Conservation (phyloP, 2,797 vertebrate genomes). For the Etheostoma nigrum region DNA sequence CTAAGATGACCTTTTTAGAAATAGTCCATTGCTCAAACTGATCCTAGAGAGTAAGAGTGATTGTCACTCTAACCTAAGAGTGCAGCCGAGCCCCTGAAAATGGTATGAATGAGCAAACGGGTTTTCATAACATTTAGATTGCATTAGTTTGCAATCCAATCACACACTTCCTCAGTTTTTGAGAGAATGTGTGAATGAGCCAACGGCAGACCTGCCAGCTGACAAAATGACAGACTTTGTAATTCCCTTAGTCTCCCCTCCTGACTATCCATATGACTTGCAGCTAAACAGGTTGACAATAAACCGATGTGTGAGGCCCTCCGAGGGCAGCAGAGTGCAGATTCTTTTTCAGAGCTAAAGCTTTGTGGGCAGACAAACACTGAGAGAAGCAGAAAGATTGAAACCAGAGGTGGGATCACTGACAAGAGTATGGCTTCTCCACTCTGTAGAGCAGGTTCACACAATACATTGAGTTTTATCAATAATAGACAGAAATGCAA, state of each 20-base stretch:
- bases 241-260: slow-evolving; percentile 6
- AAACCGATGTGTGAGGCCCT: slow-evolving; percentile 20
- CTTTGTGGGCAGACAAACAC: slow-evolving; percentile 28
- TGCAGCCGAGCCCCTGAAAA: slow-evolving; percentile 1
- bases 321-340: slow-evolving; percentile 34
- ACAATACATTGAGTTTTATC: not conserved
- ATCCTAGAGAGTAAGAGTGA: slow-evolving; percentile 24
- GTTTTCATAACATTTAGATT: slow-evolving; percentile 23
- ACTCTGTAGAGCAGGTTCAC: not conserved
- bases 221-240: slow-evolving; percentile 13
- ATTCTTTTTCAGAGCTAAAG: slow-evolving; percentile 14
- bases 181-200: slow-evolving; percentile 26
- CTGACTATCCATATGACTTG: slow-evolving; percentile 18
- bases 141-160: slow-evolving; percentile 6
- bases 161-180: slow-evolving; percentile 1
- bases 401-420: slow-evolving; percentile 23
- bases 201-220: not conserved
- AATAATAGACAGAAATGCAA: not conserved
- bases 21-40: slow-evolving; percentile 21
- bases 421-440: slow-evolving; percentile 3
- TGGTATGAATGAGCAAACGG: slow-evolving; percentile 24
- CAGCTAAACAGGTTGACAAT: slow-evolving; percentile 49
- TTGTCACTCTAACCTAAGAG: not conserved
- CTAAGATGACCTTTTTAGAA: slow-evolving; percentile 54
- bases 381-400: slow-evolving; percentile 35